Conservation (phyloP, 2,888 invertebrate species). For the Heliconius aoede region DNA sequence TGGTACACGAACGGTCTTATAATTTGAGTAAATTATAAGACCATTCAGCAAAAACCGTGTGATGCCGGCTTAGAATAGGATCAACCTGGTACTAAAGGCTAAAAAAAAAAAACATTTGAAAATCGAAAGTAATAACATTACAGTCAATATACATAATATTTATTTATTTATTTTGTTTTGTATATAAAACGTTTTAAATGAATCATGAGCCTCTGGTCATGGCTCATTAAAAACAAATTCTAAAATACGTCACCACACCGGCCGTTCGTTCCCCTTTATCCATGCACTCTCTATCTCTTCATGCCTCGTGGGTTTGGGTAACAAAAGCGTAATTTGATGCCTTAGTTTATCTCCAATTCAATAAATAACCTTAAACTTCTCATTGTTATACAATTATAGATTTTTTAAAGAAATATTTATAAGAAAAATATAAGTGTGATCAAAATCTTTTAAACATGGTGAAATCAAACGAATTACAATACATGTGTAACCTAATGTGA, state of each 20-base stretch:
- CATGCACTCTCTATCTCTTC: conserved; percentile 26
- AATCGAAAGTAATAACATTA: neutral
- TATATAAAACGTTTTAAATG: too few species aligned
- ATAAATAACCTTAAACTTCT: neutral
- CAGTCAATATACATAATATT: too few species aligned
- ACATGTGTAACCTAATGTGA: conserved; percentile 39
- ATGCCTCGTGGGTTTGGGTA: conserved; percentile 27
- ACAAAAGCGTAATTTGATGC: conserved; percentile 8
- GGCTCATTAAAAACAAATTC: neutral
- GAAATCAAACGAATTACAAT: conserved; percentile 27
- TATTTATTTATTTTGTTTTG: too few species aligned
- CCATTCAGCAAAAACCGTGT: too few species aligned
- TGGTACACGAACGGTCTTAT: too few species aligned
- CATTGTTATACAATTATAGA: neutral
- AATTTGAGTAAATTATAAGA: neutral
- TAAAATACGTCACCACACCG: neutral
- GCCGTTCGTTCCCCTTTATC: conserved; percentile 25
- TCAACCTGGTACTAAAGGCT: too few species aligned
- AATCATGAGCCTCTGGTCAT: too few species aligned
- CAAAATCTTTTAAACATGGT: conserved; percentile 9
- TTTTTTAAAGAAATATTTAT: neutral
- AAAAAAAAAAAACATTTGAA: too few species aligned
- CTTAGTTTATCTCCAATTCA: neutral
- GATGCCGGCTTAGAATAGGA: too few species aligned
- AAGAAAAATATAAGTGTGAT: neutral